Base-by-base conservation (phyloP, 2,113 vertebrate species). In the Progne subis region DNA sequence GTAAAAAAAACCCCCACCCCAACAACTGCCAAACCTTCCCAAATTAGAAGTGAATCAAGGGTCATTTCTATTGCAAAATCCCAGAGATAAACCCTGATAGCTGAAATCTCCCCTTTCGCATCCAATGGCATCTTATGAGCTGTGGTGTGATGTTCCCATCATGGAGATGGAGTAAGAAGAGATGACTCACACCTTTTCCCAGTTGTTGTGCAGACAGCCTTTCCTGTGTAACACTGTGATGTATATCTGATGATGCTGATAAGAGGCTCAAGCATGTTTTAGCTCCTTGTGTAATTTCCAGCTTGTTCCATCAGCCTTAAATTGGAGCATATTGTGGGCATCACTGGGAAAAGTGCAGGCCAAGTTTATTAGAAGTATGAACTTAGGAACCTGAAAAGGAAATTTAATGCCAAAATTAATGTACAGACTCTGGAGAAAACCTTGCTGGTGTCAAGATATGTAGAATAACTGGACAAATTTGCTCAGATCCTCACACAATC, bases 61-160 rank as follows among this genome's bases (percentile, higher is more conserved):
- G 87, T 92, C 91, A 94, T 46, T 95, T 32, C 82, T 72, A 29
- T 97, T 88, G 78, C 92, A 94, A 93, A 95, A 94, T 50, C 64
- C 19, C 71, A 23, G 60, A 0, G 68, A 94, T 92, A 94, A 94
- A 60, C 52, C 60, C 53, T 25, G 67, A 86, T 76, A 39, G 4
- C 68, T 85, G 74, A 78, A 82, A 77, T 57, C 83, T 78, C 75
- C 88, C 52, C 44, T 87, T 82, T 89, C 70, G 71, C 47, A 0
- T 79, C 57, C 92, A 87, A 92, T 91, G 59, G 1, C 60, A 39
- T 92, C 90, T 91, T 87, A 97, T 3, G 88, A 95, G 96, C 95
- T 95, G 94, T 92, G 86, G 37, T 56, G 76, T 96, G 94, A 96
- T 90, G 78, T 50, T 88, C 74, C 59, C 32, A 79, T 88, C 70